A percentile compares a stretch with the other conserved stretches of the same genome.
These are phyloP conservation scores for Nephrotoma flavescens DNA, from an alignment of 2,888 invertebrate genomes.

Conservation along the genomic window DNA sequence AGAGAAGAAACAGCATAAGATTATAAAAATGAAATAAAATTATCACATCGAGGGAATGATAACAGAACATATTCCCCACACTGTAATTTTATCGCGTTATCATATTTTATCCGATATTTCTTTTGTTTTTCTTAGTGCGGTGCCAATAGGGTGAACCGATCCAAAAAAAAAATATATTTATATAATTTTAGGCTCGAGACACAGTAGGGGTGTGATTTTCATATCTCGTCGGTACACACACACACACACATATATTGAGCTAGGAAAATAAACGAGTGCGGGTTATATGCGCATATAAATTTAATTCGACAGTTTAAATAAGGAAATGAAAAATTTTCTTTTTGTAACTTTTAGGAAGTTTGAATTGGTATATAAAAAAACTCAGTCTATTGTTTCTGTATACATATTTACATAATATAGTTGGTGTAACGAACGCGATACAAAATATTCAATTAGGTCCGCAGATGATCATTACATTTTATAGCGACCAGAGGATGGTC, in stretches of 20 bases:
- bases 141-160: background rate
- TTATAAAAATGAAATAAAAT: background rate
- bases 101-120: background rate
- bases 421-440: background rate
- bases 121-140: background rate
- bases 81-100: background rate
- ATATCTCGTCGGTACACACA: background rate
- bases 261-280: background rate
- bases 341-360: background rate
- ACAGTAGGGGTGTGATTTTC: background rate
- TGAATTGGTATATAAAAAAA: background rate
- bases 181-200: no score
- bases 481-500: background rate
- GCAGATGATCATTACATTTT: background rate
- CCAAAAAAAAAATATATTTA: background rate
- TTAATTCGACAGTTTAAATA: background rate
- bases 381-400: background rate
- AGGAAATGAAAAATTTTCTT: background rate
- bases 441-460: background rate
- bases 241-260: background rate
- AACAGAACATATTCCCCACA: background rate
- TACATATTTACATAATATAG: background rate
- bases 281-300: background rate
- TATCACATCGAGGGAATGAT: background rate
- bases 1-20: background rate